Evolutionary conservation across 2,888 invertebrate species (phyloP).

Genomic region (Phorcus lineatus): DNA sequence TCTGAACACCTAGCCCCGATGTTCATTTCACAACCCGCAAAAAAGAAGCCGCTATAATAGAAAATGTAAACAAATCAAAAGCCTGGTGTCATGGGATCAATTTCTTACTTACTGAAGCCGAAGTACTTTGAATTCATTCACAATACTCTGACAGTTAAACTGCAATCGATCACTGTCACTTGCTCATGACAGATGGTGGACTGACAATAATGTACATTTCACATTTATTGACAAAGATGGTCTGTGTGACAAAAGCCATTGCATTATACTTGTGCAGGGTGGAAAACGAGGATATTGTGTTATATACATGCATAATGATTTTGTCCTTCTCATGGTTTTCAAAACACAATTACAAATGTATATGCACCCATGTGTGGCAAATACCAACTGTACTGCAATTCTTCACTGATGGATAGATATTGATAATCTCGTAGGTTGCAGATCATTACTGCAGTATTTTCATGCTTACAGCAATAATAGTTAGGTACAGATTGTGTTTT

Average conservation of each 20-base stretch:
- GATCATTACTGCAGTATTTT: background rate
- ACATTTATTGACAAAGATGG: conserved; percentile 19
- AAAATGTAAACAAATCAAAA: conserved; percentile 23
- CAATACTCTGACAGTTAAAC: conserved; percentile 6
- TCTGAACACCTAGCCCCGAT: background rate
- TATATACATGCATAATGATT: conserved; percentile 9
- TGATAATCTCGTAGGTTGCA: background rate
- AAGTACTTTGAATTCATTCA: conserved; percentile 18
- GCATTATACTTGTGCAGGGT: background rate
- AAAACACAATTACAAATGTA: conserved; percentile 1
- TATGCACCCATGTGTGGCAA: conserved; percentile 4
- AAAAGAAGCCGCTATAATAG: background rate
- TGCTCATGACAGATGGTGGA: conserved; percentile 4
- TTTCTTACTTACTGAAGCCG: conserved; percentile 11
- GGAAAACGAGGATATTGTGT: background rate
- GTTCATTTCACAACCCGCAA: background rate
- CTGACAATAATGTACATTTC: conserved; percentile 17
- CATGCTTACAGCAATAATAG: background rate
- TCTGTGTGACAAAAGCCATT: background rate
- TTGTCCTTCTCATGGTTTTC: background rate
- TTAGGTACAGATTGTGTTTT: too few species aligned
- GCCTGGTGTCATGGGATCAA: conserved; percentile 1
- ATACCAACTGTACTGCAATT: background rate
- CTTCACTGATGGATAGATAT: background rate
- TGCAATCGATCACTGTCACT: conserved; percentile 18